Conservation (phyloP, 2,113 vertebrate genomes). For the Elgaria multicarinata region DNA sequence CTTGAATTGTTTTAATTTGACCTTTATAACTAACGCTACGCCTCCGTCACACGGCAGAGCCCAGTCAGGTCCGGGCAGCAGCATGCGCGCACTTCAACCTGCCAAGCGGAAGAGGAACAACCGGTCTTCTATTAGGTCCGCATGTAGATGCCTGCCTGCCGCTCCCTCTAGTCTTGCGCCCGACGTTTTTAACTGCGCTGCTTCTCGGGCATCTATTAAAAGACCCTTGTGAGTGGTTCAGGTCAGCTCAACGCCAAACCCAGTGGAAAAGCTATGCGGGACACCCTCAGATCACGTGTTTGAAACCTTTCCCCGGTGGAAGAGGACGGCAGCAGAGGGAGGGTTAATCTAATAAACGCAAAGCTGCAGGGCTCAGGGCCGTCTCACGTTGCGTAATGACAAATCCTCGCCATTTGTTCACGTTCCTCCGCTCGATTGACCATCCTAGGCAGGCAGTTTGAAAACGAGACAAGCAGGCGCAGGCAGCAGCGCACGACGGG, state of each 20-base stretch:
- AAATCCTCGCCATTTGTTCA: background rate
- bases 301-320: background rate
- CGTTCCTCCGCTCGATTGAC: background rate
- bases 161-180: no score
- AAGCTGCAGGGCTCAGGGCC: background rate
- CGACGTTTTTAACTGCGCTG: background rate
- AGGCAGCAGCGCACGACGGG: no score
- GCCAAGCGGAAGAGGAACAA: background rate
- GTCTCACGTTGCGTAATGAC: background rate
- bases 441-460: background rate
- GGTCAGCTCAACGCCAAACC: background rate
- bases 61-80: background rate
- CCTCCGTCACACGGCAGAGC: background rate
- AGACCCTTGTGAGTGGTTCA: background rate
- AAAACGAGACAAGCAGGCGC: background rate
- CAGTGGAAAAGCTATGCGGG: background rate
- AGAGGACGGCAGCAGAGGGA: background rate
- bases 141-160: background rate
- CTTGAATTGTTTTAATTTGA: slow-evolving; percentile 48
- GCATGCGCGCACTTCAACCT: background rate
- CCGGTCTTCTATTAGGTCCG: background rate
- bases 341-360: background rate
- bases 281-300: no score
- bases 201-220: background rate
- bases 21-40: slow-evolving; percentile 45